A percentile compares a stretch with the other conserved stretches of the same genome.
phyloP scores from a whole-genome alignment of 1,140 invertebrate species.

The Epicauta chinensis region DNA sequence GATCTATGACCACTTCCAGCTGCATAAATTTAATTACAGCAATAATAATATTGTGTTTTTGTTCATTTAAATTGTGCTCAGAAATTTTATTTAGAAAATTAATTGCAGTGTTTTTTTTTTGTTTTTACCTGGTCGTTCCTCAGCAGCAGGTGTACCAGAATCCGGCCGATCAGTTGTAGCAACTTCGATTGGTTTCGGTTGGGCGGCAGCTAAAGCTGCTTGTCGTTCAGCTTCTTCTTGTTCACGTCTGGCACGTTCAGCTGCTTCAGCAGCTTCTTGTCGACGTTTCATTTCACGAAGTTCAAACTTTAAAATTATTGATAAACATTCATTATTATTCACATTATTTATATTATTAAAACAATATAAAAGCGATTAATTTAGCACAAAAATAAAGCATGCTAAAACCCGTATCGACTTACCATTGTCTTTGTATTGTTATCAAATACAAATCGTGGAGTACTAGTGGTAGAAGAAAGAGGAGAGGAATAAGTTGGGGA shows the following conservation, averaged over 20 bases:
- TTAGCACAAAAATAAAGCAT: too few species aligned
- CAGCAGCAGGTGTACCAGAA: conserved; percentile 38
- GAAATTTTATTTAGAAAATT: neutral
- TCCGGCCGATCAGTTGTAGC: conserved; percentile 43
- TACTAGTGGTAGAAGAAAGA: too few species aligned
- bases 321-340: too few species aligned
- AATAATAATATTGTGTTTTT: neutral
- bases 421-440: too few species aligned
- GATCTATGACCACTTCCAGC: conserved; percentile 37
- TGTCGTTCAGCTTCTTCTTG: conserved; percentile 68
- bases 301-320: conserved; percentile 73
- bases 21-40: conserved; percentile 30
- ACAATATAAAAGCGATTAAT: too few species aligned
- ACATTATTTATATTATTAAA: too few species aligned
- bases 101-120: too few species aligned
- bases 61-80: neutral
- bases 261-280: conserved; percentile 72
- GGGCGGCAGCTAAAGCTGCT: conserved; percentile 42
- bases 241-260: conserved; percentile 60
- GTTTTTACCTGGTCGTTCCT: conserved; percentile 38
- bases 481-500: too few species aligned
- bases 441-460: too few species aligned
- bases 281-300: conserved; percentile 90
- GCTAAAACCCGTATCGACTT: too few species aligned
- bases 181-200: conserved; percentile 43